A percentile compares a stretch with the other conserved stretches of the same genome.
Conservation (phyloP, 1,140 invertebrate species). For the Heliconius eleuchia region DNA sequence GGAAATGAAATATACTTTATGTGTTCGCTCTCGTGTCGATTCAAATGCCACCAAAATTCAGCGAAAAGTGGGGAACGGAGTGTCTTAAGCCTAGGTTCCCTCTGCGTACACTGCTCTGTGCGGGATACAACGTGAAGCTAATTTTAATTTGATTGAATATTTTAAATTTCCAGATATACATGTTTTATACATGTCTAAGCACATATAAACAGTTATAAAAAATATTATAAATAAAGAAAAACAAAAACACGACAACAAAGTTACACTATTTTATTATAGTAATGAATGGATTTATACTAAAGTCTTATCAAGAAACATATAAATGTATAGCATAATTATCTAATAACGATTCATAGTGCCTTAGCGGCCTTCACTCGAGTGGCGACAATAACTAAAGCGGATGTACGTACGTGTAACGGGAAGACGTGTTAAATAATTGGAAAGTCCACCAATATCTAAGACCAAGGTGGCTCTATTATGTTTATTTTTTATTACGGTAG, state of each 20-base stretch:
- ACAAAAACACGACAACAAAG: background rate
- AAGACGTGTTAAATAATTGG: constrained; percentile 27
- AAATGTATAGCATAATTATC: background rate
- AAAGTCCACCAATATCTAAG: constrained; percentile 32
- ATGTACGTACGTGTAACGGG: constrained; percentile 19
- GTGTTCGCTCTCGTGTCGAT: no score
- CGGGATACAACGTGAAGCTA: no score
- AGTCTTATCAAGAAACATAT: background rate
- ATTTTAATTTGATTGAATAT: no score
- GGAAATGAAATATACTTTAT: no score
- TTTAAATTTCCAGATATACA: no score
- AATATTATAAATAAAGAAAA: background rate
- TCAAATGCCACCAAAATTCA: no score
- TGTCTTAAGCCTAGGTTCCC: no score
- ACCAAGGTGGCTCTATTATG: constrained; percentile 24
- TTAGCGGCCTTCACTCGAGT: background rate
- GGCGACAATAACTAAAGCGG: constrained; percentile 13
- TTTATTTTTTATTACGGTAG: constrained; percentile 15
- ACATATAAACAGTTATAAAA: background rate
- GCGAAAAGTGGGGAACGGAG: no score
- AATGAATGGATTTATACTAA: background rate
- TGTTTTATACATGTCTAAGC: no score
- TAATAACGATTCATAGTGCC: background rate
- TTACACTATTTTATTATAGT: background rate
- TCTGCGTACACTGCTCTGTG: no score